Base-by-base conservation (phyloP, 2,797 vertebrate species). In the Cossypha dichroa region DNA sequence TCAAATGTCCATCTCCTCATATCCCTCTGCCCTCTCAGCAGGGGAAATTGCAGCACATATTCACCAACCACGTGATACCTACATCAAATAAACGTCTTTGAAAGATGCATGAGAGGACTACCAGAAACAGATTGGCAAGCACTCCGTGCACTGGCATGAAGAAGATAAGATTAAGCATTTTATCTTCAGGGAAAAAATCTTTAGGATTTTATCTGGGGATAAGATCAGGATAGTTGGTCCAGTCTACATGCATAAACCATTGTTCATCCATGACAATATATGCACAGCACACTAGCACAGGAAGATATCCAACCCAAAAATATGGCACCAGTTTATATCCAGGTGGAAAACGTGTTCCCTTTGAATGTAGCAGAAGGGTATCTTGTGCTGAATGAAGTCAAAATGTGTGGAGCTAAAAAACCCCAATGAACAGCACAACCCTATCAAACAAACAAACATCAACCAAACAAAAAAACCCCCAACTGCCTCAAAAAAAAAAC, bases 11-110 rank as follows among this genome's bases (percentile, higher is more conserved):
- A 10, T 73, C 15, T 62, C 48, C 48, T 55, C 15, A 29, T 56
- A 25, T 60, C 20, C 21, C 9, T 80, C 34, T 86, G 46, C 33
- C 21, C 20, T 49, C 29, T 94, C 13, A 25, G 23, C 21, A 64
- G 66, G 45, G 21, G 29, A 64, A 74, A 36, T 17, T 43, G 51
- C 55, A 74, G 55, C 28, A 60, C 21, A 6, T 22, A 19, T 31
- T 73, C 38, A 68, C 19, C 15, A 51, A 51, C 41, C 0, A 0
- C 0, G 0, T 40, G 33, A 20, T n/a, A 74, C 18, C 20, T 85
- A 12, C 34, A 60, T 51, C 45, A 85, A 83, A 51, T 70, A 10
- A 5, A 14, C 0, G 3, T 51, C 23, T 59, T 68, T 54, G 69
- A 68, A 91, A 68, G 41, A 48, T 73, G 19, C 16, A 11, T 0